phyloP scores from a whole-genome alignment of 2,113 vertebrate species.

The Delphinus delphis region DNA sequence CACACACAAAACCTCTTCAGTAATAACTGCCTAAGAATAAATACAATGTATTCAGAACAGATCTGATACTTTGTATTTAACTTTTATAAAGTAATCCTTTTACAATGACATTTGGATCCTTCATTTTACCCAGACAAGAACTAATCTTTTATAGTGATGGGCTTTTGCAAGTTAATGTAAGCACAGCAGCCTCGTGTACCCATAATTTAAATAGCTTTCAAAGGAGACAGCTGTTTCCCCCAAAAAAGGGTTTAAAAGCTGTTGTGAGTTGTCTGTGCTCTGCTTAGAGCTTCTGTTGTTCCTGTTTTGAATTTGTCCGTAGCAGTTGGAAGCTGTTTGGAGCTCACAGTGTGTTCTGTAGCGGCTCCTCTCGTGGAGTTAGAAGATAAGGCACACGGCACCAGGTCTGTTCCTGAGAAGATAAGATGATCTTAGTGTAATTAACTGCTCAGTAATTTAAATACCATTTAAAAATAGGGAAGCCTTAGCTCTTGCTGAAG shows the following conservation, averaged over 20 bases:
- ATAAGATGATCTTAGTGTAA: background rate
- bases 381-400: background rate
- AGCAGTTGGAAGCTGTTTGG: background rate
- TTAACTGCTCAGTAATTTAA: background rate
- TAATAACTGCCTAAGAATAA: conserved; percentile 69
- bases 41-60: conserved; percentile 71
- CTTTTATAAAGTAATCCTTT: background rate
- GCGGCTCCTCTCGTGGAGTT: background rate
- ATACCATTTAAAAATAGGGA: background rate
- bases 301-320: background rate
- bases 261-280: background rate
- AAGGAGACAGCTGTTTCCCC: background rate
- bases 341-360: background rate
- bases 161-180: background rate
- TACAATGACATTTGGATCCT: background rate
- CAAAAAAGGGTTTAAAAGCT: background rate
- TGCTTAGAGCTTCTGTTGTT: background rate
- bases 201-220: background rate
- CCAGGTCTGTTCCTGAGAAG: background rate
- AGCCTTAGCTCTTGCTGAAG: background rate
- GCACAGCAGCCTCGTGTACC: background rate
- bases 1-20: conserved; percentile 75
- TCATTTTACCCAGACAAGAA: conserved; percentile 6
- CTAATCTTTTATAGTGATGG: background rate
- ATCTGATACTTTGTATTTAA: conserved; percentile 54